These are phyloP conservation scores for Platycnemis pennipes DNA, from an alignment of 2,888 invertebrate genomes.

Conservation along the genomic window DNA sequence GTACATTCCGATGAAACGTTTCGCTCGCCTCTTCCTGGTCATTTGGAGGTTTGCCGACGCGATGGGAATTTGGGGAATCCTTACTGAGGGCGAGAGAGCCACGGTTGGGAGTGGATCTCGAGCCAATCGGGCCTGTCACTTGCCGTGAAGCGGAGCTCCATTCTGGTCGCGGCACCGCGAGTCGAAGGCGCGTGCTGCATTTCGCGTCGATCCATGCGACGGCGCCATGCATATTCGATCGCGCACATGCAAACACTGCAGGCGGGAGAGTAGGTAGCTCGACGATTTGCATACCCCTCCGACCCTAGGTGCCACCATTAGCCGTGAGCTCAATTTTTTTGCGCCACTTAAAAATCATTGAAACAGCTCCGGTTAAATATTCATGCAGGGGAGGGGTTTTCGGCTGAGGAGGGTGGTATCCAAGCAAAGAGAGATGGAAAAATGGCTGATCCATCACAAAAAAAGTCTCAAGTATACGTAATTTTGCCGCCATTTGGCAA, in stretches of 20 bases:
- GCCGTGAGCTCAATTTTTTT: not conserved
- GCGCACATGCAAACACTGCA: not conserved
- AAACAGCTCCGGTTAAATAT: not conserved
- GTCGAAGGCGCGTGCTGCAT: not conserved
- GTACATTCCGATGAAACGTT: no score
- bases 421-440: no score
- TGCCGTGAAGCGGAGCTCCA: no score
- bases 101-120: no score
- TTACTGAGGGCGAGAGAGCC: no score
- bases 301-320: not conserved
- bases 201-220: not conserved
- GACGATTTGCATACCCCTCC: not conserved
- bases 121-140: no score
- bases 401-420: not conserved
- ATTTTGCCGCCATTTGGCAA: no score
- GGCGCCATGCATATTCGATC: conserved; percentile 8
- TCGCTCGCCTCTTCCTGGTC: no score
- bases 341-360: not conserved
- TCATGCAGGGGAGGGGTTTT: not conserved
- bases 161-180: not conserved
- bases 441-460: not conserved
- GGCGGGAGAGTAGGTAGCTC: not conserved
- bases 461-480: not conserved
- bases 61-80: no score
- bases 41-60: no score